These are phyloP conservation scores for Torymus aiolomorphi DNA, from an alignment of 2,888 invertebrate genomes.

Conservation along the genomic window DNA sequence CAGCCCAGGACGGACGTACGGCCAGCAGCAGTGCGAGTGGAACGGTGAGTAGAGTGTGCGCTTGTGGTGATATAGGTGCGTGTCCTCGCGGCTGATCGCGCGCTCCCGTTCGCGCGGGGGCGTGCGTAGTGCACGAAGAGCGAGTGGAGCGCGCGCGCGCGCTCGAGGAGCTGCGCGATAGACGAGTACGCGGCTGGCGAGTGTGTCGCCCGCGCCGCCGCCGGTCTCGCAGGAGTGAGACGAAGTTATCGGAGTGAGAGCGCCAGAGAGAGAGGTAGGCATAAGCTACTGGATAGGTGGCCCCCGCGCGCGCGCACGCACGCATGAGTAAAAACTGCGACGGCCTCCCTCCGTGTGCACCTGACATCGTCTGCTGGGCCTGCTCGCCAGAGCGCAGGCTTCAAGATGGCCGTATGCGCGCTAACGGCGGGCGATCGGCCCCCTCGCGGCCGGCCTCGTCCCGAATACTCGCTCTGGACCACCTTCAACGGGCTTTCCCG, in stretches of 20 bases:
- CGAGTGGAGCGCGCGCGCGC: too few relatives aligned
- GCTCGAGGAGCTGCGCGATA: too few relatives aligned
- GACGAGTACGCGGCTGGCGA: too few relatives aligned
- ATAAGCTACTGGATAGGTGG: too few relatives aligned
- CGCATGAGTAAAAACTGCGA: neutral
- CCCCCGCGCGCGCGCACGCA: neutral
- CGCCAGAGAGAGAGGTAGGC: conserved; percentile 8
- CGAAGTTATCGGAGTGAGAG: conserved; percentile 1
- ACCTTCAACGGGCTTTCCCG: too few relatives aligned
- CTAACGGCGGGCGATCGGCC: neutral
- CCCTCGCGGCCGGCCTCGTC: neutral
- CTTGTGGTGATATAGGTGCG: conserved; percentile 3
- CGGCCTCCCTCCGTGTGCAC: conserved; percentile 29
- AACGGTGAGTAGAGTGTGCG: conserved; percentile 19
- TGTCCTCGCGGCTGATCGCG: neutral
- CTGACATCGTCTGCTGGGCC: conserved; percentile 72
- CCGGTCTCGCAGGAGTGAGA: conserved; percentile 1
- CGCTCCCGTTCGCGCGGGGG: neutral
- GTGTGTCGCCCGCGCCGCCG: too few relatives aligned
- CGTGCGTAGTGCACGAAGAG: too few relatives aligned
- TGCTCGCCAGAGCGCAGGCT: conserved; percentile 74
- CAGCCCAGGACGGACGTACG: neutral
- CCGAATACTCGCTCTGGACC: neutral
- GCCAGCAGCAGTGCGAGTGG: neutral
- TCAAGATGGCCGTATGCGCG: conserved; percentile 68